Conservation (phyloP, 2,888 invertebrate genomes). For the Cecidostiba fungosa region DNA sequence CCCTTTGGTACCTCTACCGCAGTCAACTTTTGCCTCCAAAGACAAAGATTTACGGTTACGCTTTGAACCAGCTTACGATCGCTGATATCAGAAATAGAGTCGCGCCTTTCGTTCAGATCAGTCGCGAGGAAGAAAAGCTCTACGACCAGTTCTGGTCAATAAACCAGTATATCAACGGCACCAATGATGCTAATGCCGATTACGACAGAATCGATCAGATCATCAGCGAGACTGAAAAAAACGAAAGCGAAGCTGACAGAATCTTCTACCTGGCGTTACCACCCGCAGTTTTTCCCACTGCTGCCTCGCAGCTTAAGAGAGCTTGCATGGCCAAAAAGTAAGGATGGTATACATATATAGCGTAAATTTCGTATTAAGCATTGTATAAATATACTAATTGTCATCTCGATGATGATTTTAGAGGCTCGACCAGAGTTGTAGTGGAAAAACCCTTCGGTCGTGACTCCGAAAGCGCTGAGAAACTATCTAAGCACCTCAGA, state of each 20-base stretch:
- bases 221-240: background rate
- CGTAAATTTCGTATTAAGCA: background rate
- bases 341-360: background rate
- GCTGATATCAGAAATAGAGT: background rate
- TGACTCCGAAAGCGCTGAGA: slow-evolving; percentile 36
- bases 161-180: slow-evolving; percentile 12
- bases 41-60: slow-evolving; percentile 31
- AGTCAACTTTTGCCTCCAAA: slow-evolving; percentile 17
- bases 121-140: background rate
- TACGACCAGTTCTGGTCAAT: slow-evolving; percentile 52
- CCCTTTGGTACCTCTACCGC: slow-evolving; percentile 53
- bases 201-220: slow-evolving; percentile 37
- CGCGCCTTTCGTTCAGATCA: slow-evolving; percentile 9
- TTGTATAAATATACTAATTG: background rate
- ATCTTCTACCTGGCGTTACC: slow-evolving; percentile 59
- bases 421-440: slow-evolving; percentile 50
- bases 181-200: background rate
- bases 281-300: slow-evolving; percentile 19
- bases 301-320: slow-evolving; percentile 43
- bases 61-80: background rate
- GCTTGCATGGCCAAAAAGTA: slow-evolving; percentile 52
- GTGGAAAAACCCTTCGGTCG: slow-evolving; percentile 59
- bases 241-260: slow-evolving; percentile 14
- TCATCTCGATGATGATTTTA: background rate
- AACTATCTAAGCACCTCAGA: slow-evolving; percentile 32